These are phyloP conservation scores for Penaeus vannamei DNA, from an alignment of 1,140 invertebrate species.

Conservation along the genomic window DNA sequence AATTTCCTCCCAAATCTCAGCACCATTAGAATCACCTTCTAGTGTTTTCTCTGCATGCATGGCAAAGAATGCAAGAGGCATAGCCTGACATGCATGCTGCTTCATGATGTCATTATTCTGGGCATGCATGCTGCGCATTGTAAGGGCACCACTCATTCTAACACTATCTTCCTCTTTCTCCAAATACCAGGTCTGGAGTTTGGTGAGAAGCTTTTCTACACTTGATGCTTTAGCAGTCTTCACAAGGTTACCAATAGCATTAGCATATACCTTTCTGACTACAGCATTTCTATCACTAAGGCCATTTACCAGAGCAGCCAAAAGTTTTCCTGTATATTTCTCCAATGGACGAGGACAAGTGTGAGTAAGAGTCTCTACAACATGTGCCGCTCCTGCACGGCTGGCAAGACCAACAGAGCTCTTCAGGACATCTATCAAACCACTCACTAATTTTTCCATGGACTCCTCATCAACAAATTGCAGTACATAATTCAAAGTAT, in stretches of 20 bases:
- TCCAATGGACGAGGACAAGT: slow-evolving; percentile 77
- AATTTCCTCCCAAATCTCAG: slow-evolving; percentile 83
- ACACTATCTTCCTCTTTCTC: slow-evolving; percentile 83
- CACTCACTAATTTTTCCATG: slow-evolving; percentile 84
- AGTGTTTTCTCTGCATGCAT: slow-evolving; percentile 86
- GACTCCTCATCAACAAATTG: slow-evolving; percentile 84
- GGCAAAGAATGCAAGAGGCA: slow-evolving; percentile 89
- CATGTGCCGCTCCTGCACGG: slow-evolving; percentile 87
- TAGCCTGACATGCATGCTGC: slow-evolving; percentile 82
- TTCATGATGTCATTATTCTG: slow-evolving; percentile 88
- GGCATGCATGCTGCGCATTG: slow-evolving; percentile 85
- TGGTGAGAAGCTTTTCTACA: slow-evolving; percentile 87
- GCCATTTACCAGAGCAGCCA: slow-evolving; percentile 83
- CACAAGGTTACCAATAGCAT: slow-evolving; percentile 88
- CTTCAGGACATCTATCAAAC: slow-evolving; percentile 86
- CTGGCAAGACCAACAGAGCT: slow-evolving; percentile 86
- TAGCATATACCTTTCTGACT: slow-evolving; percentile 86
- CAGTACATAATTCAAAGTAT: slow-evolving; percentile 88
- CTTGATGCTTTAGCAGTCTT: slow-evolving; percentile 89
- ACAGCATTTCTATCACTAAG: slow-evolving; percentile 86
- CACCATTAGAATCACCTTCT: slow-evolving; percentile 69
- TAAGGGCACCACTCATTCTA: slow-evolving; percentile 82
- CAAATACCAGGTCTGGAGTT: slow-evolving; percentile 85
- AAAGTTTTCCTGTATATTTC: slow-evolving; percentile 82
- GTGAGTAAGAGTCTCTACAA: slow-evolving; percentile 82